phyloP scores from a whole-genome alignment of 2,888 invertebrate species.

The Pogonocherus hispidulus region DNA sequence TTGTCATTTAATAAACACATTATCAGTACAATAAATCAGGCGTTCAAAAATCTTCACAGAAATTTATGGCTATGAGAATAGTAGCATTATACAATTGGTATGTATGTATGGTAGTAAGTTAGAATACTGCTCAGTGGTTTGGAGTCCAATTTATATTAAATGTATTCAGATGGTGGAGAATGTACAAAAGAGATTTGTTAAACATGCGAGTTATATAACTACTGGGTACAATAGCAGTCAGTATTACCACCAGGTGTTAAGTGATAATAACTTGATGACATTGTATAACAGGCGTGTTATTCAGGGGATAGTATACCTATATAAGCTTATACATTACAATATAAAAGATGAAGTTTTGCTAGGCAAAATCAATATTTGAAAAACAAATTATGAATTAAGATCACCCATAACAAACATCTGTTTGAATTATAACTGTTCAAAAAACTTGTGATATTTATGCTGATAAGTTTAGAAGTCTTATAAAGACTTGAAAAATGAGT shows the following conservation, averaged over 20 bases:
- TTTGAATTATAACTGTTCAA: no score
- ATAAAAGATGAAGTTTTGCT: background rate
- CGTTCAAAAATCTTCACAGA: background rate
- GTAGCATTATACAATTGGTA: background rate
- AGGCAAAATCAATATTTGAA: no score
- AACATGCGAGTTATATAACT: constrained; percentile 15
- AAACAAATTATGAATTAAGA: no score
- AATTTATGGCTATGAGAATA: background rate
- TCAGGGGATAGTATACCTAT: background rate
- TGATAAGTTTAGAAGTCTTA: no score
- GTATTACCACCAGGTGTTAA: background rate
- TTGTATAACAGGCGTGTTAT: background rate
- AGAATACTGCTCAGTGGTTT: background rate
- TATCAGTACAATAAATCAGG: background rate
- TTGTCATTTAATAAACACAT: constrained; percentile 6
- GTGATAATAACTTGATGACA: background rate
- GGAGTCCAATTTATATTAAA: background rate
- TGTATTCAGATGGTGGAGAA: constrained; percentile 1
- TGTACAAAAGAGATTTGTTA: constrained; percentile 11
- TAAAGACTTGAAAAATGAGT: no score
- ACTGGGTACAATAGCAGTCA: background rate
- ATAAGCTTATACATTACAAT: background rate
- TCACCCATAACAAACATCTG: no score
- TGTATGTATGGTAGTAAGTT: background rate
- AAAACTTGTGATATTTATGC: no score